A percentile compares a stretch with the other conserved stretches of the same genome.
These are phyloP conservation scores for Ceraclea dissimilis DNA, from an alignment of 2,888 invertebrate genomes.

Conservation along the genomic window DNA sequence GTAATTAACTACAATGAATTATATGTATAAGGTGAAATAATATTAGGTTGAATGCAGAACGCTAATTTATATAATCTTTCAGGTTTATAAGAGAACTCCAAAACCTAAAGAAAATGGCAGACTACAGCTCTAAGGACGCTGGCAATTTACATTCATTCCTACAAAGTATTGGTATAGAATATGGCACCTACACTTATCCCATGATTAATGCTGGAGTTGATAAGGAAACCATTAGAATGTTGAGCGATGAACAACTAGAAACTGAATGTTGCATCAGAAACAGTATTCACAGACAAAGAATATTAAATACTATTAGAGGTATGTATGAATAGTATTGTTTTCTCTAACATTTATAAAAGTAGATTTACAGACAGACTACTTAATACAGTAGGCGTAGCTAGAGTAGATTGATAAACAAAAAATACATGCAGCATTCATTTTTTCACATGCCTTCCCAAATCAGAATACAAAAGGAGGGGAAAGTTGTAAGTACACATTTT, in stretches of 20 bases:
- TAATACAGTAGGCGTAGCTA: too few relatives aligned
- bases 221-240: constrained; percentile 72
- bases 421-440: background rate
- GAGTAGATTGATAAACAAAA: too few relatives aligned
- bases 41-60: background rate
- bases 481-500: background rate
- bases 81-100: constrained; percentile 89
- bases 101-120: constrained; percentile 90
- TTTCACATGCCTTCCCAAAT: background rate
- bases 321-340: constrained; percentile 23
- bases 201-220: constrained; percentile 95
- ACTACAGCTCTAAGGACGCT: constrained; percentile 89
- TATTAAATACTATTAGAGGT: constrained; percentile 81
- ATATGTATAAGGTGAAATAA: too few relatives aligned
- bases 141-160: constrained; percentile 85
- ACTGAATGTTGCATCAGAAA: constrained; percentile 88
- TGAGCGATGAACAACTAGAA: constrained; percentile 87
- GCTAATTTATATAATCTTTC: constrained; percentile 16
- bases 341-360: too few relatives aligned
- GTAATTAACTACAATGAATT: constrained; percentile 41
- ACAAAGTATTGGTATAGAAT: constrained; percentile 76
- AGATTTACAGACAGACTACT: background rate
- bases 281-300: constrained; percentile 88
- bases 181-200: constrained; percentile 92
- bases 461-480: constrained; percentile 1